Percentiles rank a stretch among this genome's conserved stretches.
Conservation (phyloP, 2,888 invertebrate genomes). For the Xanthia togata region DNA sequence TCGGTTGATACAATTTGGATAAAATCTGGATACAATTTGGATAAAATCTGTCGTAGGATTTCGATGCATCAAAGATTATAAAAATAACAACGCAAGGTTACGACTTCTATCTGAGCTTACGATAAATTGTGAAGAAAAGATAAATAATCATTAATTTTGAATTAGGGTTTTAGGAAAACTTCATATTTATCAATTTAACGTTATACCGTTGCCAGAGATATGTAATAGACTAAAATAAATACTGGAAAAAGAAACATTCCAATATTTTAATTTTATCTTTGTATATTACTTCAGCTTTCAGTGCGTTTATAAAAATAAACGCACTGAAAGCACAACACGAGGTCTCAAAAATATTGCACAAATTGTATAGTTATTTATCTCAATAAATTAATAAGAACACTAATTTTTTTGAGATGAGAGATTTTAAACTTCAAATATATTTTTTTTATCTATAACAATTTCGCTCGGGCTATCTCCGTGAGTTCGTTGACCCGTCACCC, state of each 20-base stretch:
- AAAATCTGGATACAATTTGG: constrained; percentile 21
- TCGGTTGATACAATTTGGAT: constrained; percentile 12
- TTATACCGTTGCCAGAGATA: background rate
- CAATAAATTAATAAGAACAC: background rate
- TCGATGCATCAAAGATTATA: constrained; percentile 3
- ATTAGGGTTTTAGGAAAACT: background rate
- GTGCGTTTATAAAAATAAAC: no score
- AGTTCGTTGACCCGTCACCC: constrained; percentile 43
- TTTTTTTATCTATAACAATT: constrained; percentile 26
- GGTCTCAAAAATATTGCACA: background rate
- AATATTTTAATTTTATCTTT: background rate
- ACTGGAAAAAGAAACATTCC: background rate
- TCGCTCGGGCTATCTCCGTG: constrained; percentile 35
- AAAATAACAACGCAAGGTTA: constrained; percentile 10
- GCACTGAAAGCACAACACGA: background rate
- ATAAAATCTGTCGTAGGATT: constrained; percentile 23
- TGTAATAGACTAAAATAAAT: background rate
- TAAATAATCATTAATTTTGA: background rate
- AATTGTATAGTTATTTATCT: background rate
- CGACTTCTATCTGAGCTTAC: constrained; percentile 6
- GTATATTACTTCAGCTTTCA: no score
- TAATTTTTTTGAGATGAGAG: background rate
- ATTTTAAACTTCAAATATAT: constrained; percentile 7
- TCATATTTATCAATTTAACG: background rate
- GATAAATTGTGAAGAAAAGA: constrained; percentile 7